Evolutionary conservation across 2,888 invertebrate species (phyloP).

Genomic region (Hypomecis atomaria): DNA sequence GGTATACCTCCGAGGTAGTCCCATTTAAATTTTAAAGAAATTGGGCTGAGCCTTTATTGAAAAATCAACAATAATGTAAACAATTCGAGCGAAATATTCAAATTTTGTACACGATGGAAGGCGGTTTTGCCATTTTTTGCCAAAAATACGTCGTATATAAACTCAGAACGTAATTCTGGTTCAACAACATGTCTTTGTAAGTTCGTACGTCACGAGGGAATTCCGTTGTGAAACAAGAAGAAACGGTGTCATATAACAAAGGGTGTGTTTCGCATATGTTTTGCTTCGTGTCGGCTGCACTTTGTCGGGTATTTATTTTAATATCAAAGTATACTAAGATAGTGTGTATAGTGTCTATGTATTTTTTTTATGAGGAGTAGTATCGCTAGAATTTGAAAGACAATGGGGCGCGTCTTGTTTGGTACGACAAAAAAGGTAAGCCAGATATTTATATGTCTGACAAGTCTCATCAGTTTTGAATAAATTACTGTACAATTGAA

Average conservation of each 20-base stretch:
- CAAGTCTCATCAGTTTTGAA: neutral
- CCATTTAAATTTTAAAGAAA: no score
- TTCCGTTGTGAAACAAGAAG: conserved; percentile 17
- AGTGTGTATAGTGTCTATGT: conserved; percentile 3
- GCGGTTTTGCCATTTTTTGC: no score
- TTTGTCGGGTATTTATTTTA: conserved; percentile 14
- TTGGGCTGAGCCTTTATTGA: no score
- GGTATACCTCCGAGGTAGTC: no score
- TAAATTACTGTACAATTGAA: no score
- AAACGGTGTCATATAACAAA: conserved; percentile 18
- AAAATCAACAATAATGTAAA: no score
- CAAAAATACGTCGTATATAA: neutral
- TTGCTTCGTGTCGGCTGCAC: conserved; percentile 13
- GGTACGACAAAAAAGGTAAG: conserved; percentile 44
- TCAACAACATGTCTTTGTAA: conserved; percentile 6
- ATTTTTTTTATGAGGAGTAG: conserved; percentile 35
- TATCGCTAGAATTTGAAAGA: conserved; percentile 57
- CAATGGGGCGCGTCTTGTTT: conserved; percentile 48
- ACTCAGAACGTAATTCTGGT: neutral
- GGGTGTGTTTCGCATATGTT: conserved; percentile 21
- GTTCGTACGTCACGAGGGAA: conserved; percentile 3
- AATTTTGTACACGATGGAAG: no score
- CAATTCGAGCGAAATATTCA: no score
- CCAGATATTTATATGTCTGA: conserved; percentile 24
- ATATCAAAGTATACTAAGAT: conserved; percentile 8